phyloP scores from a whole-genome alignment of 2,797 vertebrate species.

The Triplophysa bombifrons region DNA sequence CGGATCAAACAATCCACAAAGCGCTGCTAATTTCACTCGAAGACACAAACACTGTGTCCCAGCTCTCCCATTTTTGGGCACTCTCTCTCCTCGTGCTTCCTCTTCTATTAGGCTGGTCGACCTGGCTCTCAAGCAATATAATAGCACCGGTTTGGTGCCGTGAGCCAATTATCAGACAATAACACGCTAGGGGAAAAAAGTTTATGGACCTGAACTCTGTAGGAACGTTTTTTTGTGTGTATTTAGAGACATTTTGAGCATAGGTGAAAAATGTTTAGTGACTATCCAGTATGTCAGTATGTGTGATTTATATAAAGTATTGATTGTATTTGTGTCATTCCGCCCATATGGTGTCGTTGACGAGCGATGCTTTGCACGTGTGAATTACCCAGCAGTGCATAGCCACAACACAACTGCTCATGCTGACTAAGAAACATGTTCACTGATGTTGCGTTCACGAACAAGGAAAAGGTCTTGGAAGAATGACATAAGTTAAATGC shows the following conservation, averaged over 20 bases:
- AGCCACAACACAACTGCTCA: conserved; percentile 25
- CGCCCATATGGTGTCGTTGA: conserved; percentile 9
- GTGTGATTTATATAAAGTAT: background rate
- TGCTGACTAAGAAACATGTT: background rate
- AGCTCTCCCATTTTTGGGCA: background rate
- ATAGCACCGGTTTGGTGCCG: conserved; percentile 29
- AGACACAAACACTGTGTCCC: conserved; percentile 18
- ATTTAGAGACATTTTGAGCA: conserved; percentile 18
- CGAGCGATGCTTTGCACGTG: background rate
- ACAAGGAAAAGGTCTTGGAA: background rate
- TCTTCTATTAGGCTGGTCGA: conserved; percentile 45
- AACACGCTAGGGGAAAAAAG: conserved; percentile 2
- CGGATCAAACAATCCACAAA: conserved; percentile 43
- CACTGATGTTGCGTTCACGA: conserved; percentile 5
- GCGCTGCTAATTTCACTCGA: conserved; percentile 34
- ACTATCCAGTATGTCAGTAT: conserved; percentile 2
- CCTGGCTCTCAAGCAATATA: conserved; percentile 31
- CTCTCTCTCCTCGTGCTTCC: conserved; percentile 14
- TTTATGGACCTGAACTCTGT: conserved; percentile 38
- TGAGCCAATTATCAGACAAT: conserved; percentile 45
- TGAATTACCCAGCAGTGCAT: conserved; percentile 5
- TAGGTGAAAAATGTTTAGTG: background rate
- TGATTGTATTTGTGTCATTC: background rate
- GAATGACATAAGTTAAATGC: background rate
- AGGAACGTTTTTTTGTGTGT: conserved; percentile 9